These are phyloP conservation scores for Muschampia plurimacula DNA, from an alignment of 2,888 invertebrate species.

Conservation along the genomic window DNA sequence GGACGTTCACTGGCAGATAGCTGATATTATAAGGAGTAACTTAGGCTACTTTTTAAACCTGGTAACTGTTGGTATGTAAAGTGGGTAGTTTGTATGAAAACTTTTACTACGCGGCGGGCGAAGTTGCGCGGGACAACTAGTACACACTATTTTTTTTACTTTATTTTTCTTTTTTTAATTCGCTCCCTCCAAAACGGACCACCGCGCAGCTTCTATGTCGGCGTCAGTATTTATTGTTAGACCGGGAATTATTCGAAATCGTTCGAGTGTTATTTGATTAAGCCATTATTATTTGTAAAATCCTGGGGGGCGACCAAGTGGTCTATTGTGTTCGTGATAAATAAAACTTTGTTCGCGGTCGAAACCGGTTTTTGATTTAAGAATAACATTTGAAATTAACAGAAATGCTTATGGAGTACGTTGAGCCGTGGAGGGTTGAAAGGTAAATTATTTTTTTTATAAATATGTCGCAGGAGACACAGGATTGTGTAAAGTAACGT, in stretches of 20 bases:
- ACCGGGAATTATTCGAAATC: slow-evolving; percentile 50
- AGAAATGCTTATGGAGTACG: too few species aligned
- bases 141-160: too few species aligned
- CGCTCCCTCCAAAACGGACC: slow-evolving; percentile 4
- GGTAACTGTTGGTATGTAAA: not conserved
- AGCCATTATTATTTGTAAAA: slow-evolving; percentile 50
- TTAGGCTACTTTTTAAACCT: too few species aligned
- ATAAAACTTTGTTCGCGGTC: slow-evolving; percentile 27
- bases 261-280: slow-evolving; percentile 53
- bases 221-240: slow-evolving; percentile 43
- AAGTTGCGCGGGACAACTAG: too few species aligned
- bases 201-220: not conserved
- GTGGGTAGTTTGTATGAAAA: too few species aligned
- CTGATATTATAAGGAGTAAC: too few species aligned
- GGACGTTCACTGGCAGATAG: too few species aligned
- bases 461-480: too few species aligned
- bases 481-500: too few species aligned
- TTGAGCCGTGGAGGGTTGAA: not conserved
- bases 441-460: too few species aligned
- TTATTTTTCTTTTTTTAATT: not conserved
- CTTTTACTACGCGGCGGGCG: too few species aligned
- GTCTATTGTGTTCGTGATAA: slow-evolving; percentile 25
- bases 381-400: slow-evolving; percentile 40
- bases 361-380: slow-evolving; percentile 37
- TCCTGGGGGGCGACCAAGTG: slow-evolving; percentile 46